Evolutionary conservation across 2,113 vertebrate species (phyloP), one percentile per base, ranked within the genome.

Genomic region (Anolis carolinensis): DNA sequence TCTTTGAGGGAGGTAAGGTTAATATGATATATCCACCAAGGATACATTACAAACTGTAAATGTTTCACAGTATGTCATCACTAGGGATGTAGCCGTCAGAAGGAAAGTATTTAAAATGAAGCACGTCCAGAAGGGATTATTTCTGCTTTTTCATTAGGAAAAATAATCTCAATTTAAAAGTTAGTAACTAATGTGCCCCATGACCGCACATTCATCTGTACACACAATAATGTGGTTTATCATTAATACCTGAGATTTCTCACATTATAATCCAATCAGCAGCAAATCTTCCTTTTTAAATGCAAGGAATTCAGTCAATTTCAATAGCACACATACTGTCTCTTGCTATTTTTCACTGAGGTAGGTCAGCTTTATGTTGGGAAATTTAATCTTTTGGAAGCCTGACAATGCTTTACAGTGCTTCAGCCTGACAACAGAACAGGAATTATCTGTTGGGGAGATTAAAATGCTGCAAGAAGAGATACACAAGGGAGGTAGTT

Each of bases 91-190:
- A 86, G 88, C 90, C 92, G 86, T 85, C 86, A 87, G 92, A 86
- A 89, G 92, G 82, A 82, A 65, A 86, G 70, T 87, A 90, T 94
- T 93, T 92, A 90, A 89, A 88, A 78, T 36, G 88, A 90, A 87
- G 79, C 90, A 72, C 83, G 89, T 94, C 92, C 93, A 94, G 86
- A 78, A 83, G 74, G 89, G 92, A 92, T 95, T 95, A 94, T 88
- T 95, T 90, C 91, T 92, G 83, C 79, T 82, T 94, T 93, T 95
- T 93, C 89, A 89, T 93, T 95, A 80, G 65, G 80, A 93, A 91
- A 89, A 74, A 93, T 93, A 93, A 93, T 95, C 87, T 93, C 90
- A 23, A 67, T 93, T 91, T 94, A 84, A 75, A 94, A 94, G 80
- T 92, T 93, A 86, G 91, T 89, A 91, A 79, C 90, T 92, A 91